Evolutionary conservation across 2,888 invertebrate species (phyloP), one percentile per base, ranked within the genome.

Genomic region (Drosophila neoperkinsi): DNA sequence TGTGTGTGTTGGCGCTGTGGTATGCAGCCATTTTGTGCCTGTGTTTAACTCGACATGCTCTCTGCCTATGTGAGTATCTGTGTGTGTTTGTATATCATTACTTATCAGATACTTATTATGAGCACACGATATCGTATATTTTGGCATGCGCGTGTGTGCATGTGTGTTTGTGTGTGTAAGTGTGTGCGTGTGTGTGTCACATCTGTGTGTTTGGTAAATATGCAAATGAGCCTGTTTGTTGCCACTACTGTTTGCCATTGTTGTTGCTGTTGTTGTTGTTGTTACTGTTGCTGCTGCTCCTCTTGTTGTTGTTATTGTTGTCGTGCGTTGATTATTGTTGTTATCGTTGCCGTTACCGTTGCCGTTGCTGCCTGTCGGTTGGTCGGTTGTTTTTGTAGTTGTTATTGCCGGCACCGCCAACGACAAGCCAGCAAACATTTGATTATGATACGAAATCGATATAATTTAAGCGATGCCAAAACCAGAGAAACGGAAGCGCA

Each of bases 51-150:
- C 79, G 59, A 67, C 66, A 55, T 67, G 50, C 67, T 57, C 79
- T 62, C 68, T 55, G 69, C 59, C 25, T 61, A n/a, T 76, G 53
- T 71, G 55, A 69, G 58, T 71, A 52, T 59, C 60, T 75, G 60
- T 53, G 21, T 55, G 52, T 68, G 90, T 91, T 90, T 90, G 82
- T 90, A 91, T 90, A 90, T 90, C 90, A 90, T 91, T 91, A 91
- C 91, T 91, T 91, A 90, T 90, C 90, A 89, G 91, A 90, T 90
- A 90, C 90, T 90, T 91, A 90, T 90, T 91, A 91, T 91, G 82
- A 90, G 91, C 85, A 90, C 79, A 87, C 90, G 91, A 90, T 87
- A 87, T 90, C 87, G 87, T 87, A 90, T 90, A 87, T 90, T 90
- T 86, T 88, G 87, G 77, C 81, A 79, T 70, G 67, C 67, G 57